A percentile compares a stretch with the other conserved stretches of the same genome.
phyloP scores from a whole-genome alignment of 2,888 invertebrate species.

The Dendrolimus pini region DNA sequence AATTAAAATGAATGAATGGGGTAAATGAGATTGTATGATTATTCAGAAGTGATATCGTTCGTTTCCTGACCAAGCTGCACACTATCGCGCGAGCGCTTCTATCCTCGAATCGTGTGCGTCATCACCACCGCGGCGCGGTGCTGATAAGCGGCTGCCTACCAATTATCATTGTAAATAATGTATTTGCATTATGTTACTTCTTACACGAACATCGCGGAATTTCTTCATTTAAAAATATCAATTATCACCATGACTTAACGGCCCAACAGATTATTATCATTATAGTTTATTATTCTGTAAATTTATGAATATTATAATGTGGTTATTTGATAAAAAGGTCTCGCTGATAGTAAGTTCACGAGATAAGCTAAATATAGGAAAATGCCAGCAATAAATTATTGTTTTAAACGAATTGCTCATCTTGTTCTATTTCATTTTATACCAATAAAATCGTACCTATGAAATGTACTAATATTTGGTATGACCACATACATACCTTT shows the following conservation, averaged over 20 bases:
- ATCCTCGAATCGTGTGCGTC: constrained; percentile 59
- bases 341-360: constrained; percentile 61
- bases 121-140: constrained; percentile 60
- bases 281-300: constrained; percentile 43
- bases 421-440: background rate
- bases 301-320: constrained; percentile 23
- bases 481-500: background rate
- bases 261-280: constrained; percentile 44
- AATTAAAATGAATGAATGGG: too few species aligned
- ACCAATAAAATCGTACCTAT: background rate
- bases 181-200: constrained; percentile 53
- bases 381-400: constrained; percentile 40
- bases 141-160: constrained; percentile 66
- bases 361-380: constrained; percentile 66
- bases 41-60: constrained; percentile 18
- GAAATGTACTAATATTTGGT: constrained; percentile 9
- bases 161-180: constrained; percentile 75
- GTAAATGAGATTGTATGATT: too few species aligned
- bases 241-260: constrained; percentile 26
- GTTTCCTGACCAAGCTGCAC: constrained; percentile 45
- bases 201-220: constrained; percentile 42
- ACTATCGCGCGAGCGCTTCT: constrained; percentile 40
- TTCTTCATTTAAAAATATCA: constrained; percentile 48
- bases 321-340: constrained; percentile 65
- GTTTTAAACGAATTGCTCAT: constrained; percentile 8